Base-by-base conservation (phyloP, 92 coral and sea anemone genomes). In the Phenganax stokvisi region DNA sequence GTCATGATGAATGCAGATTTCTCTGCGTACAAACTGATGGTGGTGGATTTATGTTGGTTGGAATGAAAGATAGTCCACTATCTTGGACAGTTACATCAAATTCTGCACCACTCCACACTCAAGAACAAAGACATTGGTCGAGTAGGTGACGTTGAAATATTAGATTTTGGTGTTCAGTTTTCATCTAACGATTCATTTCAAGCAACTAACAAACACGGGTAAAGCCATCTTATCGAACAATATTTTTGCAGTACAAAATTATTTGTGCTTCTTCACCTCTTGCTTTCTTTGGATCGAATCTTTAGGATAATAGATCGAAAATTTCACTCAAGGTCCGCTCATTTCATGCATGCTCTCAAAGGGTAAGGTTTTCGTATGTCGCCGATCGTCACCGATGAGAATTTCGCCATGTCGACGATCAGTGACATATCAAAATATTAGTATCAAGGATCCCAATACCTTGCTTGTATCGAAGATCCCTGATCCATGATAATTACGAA, bases 61-160 rank as follows among this genome's bases (percentile, higher is more conserved):
- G 81, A 57, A 76, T 57, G 81, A 30, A 28, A 31, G 81, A 76
- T 58, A 60, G 57, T 57, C 81, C 81, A 54, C 56, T 57, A 57
- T 76, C 70, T 76, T 76, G 81, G 81, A 57, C 68, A 30, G 81
- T 76, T 10, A 70, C 81, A 58, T 76, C 81, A 13, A 60, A 76
- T 17, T 25, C 81, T 25, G 12, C 54, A 8, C 68, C 69, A 11
- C 70, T 76, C 28, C 56, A 57, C 55, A 70, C 81, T 28, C 6
- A 12, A 10, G 81, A 70, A 10, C 51, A 56, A 27, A 2, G 54
- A 76, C 81, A 76, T 7, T 76, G 81, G 81, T 57, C 81, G 0
- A 76, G 81, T 37, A 3, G 81, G 81, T 29, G 53, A 57, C 12
- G 2, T 28, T 9, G 3, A 57, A 37, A 55, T 76, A 9, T 53